Conservation (phyloP, 2,888 invertebrate species). For the Aporophyla lueneburgensis region DNA sequence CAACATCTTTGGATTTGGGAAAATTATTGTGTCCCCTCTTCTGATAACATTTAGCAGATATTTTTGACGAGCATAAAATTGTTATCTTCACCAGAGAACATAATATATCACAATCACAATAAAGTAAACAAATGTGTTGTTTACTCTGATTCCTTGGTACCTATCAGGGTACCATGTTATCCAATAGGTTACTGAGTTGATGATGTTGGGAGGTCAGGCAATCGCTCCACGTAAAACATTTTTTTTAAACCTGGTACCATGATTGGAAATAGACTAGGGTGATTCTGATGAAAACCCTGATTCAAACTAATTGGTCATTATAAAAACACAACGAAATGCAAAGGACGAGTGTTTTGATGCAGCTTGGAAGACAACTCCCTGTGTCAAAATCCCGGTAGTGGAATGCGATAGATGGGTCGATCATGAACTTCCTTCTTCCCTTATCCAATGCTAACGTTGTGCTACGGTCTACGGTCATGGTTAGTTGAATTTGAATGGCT, state of each 20-base stretch:
- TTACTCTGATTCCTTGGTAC: background rate
- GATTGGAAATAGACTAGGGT: background rate
- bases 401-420: background rate
- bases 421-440: background rate
- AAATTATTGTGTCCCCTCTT: background rate
- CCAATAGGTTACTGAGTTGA: background rate
- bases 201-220: background rate
- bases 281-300: background rate
- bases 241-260: background rate
- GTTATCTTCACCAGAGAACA: background rate
- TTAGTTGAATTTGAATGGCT: constrained; percentile 28
- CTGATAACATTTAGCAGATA: background rate
- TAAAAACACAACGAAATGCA: background rate
- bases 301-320: background rate
- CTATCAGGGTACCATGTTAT: background rate
- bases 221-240: background rate
- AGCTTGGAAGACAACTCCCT: background rate
- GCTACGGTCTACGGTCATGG: constrained; percentile 24
- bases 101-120: constrained; percentile 10
- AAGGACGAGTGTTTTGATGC: background rate
- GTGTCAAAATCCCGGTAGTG: background rate
- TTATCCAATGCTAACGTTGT: background rate
- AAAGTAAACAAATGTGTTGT: background rate
- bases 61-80: background rate
- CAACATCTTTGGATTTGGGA: background rate